Percentiles rank a stretch among this genome's conserved stretches.
These are phyloP conservation scores for Nothocercus nigrocapillus DNA, from an alignment of 2,113 vertebrate species.

Conservation along the genomic window DNA sequence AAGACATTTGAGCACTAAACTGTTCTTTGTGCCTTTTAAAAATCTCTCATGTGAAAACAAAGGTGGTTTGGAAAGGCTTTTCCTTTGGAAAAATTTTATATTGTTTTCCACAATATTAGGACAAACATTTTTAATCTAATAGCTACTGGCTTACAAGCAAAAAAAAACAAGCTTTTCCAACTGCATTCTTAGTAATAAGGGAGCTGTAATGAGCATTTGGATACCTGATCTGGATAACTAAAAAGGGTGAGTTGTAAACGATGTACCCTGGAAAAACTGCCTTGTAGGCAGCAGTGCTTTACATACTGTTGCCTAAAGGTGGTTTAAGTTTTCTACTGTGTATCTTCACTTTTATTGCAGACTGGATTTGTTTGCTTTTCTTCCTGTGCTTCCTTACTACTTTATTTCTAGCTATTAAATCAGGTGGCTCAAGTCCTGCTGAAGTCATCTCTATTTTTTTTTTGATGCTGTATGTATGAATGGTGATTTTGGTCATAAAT, in stretches of 20 bases:
- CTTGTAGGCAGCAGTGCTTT: background rate
- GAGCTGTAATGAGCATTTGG: background rate
- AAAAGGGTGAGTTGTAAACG: background rate
- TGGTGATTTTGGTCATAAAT: background rate
- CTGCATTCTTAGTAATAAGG: background rate
- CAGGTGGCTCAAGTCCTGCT: background rate
- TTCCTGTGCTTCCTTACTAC: background rate
- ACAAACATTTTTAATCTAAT: background rate
- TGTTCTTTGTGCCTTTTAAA: slow-evolving; percentile 9
- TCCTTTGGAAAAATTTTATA: background rate
- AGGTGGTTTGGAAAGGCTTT: slow-evolving; percentile 17
- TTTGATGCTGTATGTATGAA: background rate
- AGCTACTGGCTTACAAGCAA: background rate
- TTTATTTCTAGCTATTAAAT: background rate
- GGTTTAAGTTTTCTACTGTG: background rate
- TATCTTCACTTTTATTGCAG: background rate
- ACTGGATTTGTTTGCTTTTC: background rate
- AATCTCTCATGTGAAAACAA: background rate
- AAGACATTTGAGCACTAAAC: background rate
- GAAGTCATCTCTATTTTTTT: background rate
- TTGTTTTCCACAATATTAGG: background rate
- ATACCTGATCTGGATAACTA: background rate
- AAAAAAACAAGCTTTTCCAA: background rate
- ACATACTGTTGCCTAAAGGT: background rate
- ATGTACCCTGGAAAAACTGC: background rate